Evolutionary conservation across 2,113 vertebrate genomes (phyloP).

Genomic region (Oostethus manadensis): DNA sequence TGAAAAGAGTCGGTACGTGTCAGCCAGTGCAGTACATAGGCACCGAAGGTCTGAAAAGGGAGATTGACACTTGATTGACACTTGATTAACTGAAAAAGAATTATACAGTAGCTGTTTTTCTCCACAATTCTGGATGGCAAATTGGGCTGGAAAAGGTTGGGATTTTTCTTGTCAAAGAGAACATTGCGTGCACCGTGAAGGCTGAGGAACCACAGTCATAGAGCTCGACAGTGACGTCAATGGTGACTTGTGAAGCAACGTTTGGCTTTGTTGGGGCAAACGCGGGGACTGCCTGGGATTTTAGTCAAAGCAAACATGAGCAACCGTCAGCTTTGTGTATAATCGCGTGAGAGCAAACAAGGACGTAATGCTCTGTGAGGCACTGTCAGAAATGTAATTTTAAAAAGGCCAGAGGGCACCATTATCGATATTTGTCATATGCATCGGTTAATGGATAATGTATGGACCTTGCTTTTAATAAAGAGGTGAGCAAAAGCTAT

Average conservation of each 20-base stretch:
- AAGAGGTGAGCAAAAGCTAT: background rate
- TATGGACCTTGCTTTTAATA: background rate
- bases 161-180: no score
- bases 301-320: background rate
- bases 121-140: no score
- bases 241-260: background rate
- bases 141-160: no score
- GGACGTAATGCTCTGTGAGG: background rate
- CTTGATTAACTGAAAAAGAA: no score
- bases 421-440: background rate
- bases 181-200: background rate
- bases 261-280: background rate
- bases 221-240: background rate
- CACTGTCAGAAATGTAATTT: background rate
- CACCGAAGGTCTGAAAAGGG: no score
- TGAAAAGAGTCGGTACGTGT: no score
- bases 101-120: no score
- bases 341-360: background rate
- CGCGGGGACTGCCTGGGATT: no score
- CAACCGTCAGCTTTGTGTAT: background rate
- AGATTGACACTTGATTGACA: no score
- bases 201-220: background rate
- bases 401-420: background rate
- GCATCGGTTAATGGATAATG: background rate
- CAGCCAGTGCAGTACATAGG: no score